A percentile compares a stretch with the other conserved stretches of the same genome.
Evolutionary conservation across 2,888 invertebrate genomes (phyloP).

Genomic region (Synanthedon myopaeformis): DNA sequence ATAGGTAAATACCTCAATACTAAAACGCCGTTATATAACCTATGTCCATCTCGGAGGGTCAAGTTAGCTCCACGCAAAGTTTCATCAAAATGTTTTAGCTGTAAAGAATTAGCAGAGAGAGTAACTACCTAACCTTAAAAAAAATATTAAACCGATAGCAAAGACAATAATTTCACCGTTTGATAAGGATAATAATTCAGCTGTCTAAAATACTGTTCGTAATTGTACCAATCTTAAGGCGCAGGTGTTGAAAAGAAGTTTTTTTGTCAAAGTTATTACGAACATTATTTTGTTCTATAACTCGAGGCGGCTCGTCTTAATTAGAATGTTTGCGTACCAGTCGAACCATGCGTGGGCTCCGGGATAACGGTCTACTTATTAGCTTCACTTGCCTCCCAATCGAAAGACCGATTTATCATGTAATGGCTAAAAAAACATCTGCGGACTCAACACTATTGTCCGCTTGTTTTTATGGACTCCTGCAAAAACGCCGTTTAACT

Average conservation of each 20-base stretch:
- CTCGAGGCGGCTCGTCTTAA: conserved; percentile 34
- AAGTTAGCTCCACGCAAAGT: too few relatives aligned
- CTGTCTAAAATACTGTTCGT: too few relatives aligned
- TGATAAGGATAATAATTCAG: conserved; percentile 7
- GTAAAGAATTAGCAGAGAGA: too few relatives aligned
- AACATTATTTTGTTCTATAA: conserved; percentile 24
- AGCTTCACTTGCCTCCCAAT: conserved; percentile 31
- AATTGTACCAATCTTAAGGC: neutral
- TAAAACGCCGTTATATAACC: too few relatives aligned
- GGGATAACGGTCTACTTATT: conserved; percentile 49
- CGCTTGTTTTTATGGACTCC: conserved; percentile 15
- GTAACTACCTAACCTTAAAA: too few relatives aligned
- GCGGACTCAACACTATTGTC: conserved; percentile 21
- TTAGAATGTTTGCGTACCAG: conserved; percentile 34
- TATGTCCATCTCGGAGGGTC: too few relatives aligned
- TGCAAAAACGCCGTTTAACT: conserved; percentile 12
- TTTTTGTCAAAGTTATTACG: conserved; percentile 22
- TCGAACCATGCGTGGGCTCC: conserved; percentile 31
- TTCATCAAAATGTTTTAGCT: too few relatives aligned
- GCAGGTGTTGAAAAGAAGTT: neutral
- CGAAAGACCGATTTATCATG: conserved; percentile 34
- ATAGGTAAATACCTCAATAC: too few relatives aligned
- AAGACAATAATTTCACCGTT: conserved; percentile 13
- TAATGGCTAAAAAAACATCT: conserved; percentile 21
- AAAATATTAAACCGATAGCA: too few relatives aligned